Evolutionary conservation across 2,888 invertebrate species (phyloP), one percentile per base, ranked within the genome.

Genomic region (Camptogramma bilineatum): DNA sequence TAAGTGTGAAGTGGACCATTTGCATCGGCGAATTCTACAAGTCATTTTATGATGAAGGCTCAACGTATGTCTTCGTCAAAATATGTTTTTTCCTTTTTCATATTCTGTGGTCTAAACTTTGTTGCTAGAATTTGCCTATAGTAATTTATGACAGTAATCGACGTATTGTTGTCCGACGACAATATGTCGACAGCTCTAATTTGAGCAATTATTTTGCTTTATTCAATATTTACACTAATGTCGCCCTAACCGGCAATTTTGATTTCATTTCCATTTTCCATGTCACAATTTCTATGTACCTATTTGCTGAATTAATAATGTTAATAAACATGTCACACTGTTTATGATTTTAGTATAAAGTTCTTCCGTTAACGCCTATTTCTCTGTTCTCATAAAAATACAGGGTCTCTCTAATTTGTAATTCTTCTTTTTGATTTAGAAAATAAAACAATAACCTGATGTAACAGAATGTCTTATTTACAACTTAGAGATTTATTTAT

Each of bases 161-260:
- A 57, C 62, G 52, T 69, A 70, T 70, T 71, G 56, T 70, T 73
- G 62, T 70, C 57, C 60, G 65, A 48, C 59, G 62, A 64, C 58
- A 68, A 73, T 60, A 73, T 75, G 73, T 70, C 63, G 70, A 73
- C 71, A 55, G 66, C 54, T 62, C 62, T 73, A 73, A 75, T 76
- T 68, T 73, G 66, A 69, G 51, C 65, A 60, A 66, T 69, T 68
- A 72, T 76, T 75, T 70, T 60, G 67, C 67, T 65, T 69, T 72
- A 74, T 75, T 69, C 69, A 73, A 71, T 75, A 75, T 77, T 76
- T 53, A 74, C 73, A 69, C 55, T 53, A 65, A 68, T 73, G 72
- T 70, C 10, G 34, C 59, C 52, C 53, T 71, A 70, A 60, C 60
- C 28, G 47, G 18, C 56, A 64, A 52, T 48, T 64, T 58, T 48